Conservation (phyloP, 1,140 invertebrate species). For the Akabosia matsudoensis region DNA sequence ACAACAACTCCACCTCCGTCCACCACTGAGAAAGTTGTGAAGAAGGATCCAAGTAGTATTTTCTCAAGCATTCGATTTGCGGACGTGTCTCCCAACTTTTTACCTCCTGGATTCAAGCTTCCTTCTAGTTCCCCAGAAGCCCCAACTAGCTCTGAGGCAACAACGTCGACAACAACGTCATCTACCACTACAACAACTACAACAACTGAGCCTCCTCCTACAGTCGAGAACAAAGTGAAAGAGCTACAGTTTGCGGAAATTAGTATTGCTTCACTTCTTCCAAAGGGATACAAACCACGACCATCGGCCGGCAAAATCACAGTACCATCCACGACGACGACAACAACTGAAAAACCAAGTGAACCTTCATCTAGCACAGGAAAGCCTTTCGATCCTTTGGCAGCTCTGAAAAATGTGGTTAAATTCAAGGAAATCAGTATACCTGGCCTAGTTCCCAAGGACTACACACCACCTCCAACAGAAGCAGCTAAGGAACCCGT, state of each 20-base stretch:
- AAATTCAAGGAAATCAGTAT: slow-evolving; percentile 55
- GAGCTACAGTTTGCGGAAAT: slow-evolving; percentile 47
- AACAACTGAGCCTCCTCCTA: not conserved
- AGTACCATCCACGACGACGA: slow-evolving; percentile 50
- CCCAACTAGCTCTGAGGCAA: not conserved
- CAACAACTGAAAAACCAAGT: slow-evolving; percentile 51
- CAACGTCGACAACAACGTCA: slow-evolving; percentile 36
- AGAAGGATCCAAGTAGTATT: slow-evolving; percentile 13
- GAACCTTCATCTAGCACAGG: slow-evolving; percentile 61
- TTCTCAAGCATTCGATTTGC: slow-evolving; percentile 5
- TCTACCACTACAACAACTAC: slow-evolving; percentile 11
- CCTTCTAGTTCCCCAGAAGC: slow-evolving; percentile 6
- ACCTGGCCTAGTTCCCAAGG: slow-evolving; percentile 48
- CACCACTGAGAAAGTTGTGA: slow-evolving; percentile 4
- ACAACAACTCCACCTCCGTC: not conserved
- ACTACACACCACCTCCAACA: slow-evolving; percentile 24
- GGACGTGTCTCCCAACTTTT: slow-evolving; percentile 25
- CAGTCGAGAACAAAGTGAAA: not conserved
- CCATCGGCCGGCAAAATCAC: slow-evolving; percentile 42
- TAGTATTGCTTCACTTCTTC: slow-evolving; percentile 50
- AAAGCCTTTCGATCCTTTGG: slow-evolving; percentile 59
- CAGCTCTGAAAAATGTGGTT: slow-evolving; percentile 45
- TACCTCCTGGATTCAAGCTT: slow-evolving; percentile 30
- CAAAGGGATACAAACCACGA: slow-evolving; percentile 18
- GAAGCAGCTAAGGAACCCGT: slow-evolving; percentile 49